Evolutionary conservation across 1,140 invertebrate species (phyloP).

Genomic region (Sesamia nonagrioides): DNA sequence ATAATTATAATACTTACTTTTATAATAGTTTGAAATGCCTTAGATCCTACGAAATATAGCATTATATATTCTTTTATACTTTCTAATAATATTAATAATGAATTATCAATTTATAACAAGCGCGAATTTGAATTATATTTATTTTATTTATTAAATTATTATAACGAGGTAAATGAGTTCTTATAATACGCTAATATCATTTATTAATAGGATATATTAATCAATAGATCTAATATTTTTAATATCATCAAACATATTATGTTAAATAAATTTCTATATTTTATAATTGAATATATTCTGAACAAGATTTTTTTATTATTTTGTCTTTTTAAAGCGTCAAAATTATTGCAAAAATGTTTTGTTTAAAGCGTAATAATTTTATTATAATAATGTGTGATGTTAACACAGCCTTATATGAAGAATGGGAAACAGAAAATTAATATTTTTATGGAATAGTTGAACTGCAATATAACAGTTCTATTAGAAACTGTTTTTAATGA

Average conservation of each 20-base stretch:
- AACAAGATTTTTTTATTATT: not conserved
- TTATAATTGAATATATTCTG: not conserved
- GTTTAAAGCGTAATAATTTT: not conserved
- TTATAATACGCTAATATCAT: not conserved
- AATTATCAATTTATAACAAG: not conserved
- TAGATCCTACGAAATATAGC: not conserved
- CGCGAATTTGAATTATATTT: constrained; percentile 6
- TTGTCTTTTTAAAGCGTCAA: not conserved
- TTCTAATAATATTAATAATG: not conserved
- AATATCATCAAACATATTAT: not conserved
- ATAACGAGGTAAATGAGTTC: constrained; percentile 21
- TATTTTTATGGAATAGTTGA: not conserved
- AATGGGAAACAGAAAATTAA: not conserved
- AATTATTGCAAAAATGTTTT: constrained; percentile 5
- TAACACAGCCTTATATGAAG: constrained; percentile 1
- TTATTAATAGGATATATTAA: not conserved
- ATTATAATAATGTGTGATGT: not conserved
- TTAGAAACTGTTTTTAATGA: not conserved
- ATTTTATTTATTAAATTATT: constrained; percentile 1
- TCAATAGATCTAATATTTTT: not conserved
- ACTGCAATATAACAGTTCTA: not conserved
- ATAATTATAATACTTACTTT: constrained; percentile 24
- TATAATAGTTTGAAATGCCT: constrained; percentile 11
- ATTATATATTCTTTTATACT: not conserved
- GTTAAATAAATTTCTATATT: not conserved